phyloP scores from a whole-genome alignment of 2,888 invertebrate genomes.

The Hartigia nigra region DNA sequence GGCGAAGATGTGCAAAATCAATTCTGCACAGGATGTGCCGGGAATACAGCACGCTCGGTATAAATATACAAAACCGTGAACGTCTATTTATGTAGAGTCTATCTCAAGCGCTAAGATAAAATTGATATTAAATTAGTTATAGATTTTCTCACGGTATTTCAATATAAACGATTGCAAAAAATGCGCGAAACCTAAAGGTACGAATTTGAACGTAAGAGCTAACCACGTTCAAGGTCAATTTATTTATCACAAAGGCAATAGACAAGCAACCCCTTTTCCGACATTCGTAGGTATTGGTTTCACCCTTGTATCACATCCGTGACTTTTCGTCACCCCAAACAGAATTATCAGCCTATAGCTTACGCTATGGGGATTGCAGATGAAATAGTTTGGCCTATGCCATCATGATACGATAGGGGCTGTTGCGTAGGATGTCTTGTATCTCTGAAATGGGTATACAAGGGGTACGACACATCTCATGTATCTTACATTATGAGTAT shows the following conservation, averaged over 20 bases:
- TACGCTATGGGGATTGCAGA: conserved; percentile 34
- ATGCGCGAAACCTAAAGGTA: not conserved
- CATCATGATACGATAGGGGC: conserved; percentile 40
- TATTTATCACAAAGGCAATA: not conserved
- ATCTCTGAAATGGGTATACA: conserved; percentile 11
- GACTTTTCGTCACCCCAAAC: conserved; percentile 35
- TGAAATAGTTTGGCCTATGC: conserved; percentile 41
- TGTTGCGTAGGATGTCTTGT: conserved; percentile 13
- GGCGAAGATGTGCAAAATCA: not conserved
- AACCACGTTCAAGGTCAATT: not conserved
- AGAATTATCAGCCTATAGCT: conserved; percentile 46
- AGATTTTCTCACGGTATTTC: not conserved
- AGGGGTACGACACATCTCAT: conserved; percentile 29
- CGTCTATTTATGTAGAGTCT: not conserved
- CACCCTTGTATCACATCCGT: not conserved
- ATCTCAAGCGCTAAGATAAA: not conserved
- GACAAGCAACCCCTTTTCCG: not conserved
- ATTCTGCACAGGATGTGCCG: not conserved
- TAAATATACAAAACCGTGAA: not conserved
- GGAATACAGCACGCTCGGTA: not conserved
- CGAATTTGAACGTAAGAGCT: not conserved
- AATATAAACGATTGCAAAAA: not conserved
- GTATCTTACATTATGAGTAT: conserved; percentile 27
- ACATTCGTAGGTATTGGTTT: not conserved
- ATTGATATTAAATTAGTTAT: not conserved